phyloP scores from a whole-genome alignment of 1,140 invertebrate species.

The Bombus superbus region DNA sequence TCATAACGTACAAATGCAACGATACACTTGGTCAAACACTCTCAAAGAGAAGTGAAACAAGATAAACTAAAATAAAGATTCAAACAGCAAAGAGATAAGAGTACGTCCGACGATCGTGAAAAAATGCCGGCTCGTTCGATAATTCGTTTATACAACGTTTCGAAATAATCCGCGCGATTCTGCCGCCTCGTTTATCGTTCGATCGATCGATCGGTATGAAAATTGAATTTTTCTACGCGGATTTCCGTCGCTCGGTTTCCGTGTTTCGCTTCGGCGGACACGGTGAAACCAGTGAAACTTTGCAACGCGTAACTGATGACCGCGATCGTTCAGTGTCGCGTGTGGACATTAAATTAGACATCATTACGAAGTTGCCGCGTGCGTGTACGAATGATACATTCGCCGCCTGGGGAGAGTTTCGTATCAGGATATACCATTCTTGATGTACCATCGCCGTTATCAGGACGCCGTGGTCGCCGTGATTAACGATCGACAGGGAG shows the following conservation, averaged over 20 bases:
- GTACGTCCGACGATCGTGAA: not conserved
- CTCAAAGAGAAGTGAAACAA: not conserved
- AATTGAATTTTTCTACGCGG: constrained; percentile 55
- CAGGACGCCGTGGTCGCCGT: not conserved
- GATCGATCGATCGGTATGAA: constrained; percentile 5
- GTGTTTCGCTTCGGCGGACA: constrained; percentile 16
- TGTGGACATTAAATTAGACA: constrained; percentile 43
- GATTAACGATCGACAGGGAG: constrained; percentile 37
- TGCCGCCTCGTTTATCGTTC: not conserved
- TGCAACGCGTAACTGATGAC: constrained; percentile 41
- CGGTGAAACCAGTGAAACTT: constrained; percentile 40
- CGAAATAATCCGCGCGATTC: not conserved
- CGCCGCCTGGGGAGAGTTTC: not conserved
- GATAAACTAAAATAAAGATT: not conserved
- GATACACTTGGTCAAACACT: not conserved
- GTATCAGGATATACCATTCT: constrained; percentile 22
- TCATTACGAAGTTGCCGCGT: constrained; percentile 43
- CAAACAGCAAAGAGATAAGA: not conserved
- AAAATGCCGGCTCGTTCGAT: not conserved
- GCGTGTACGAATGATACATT: constrained; percentile 43
- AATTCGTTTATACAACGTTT: constrained; percentile 1
- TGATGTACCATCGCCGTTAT: constrained; percentile 10
- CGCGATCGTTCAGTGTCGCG: constrained; percentile 60
- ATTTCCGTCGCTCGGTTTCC: constrained; percentile 19
- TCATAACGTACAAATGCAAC: not conserved